Evolutionary conservation across 2,888 invertebrate genomes (phyloP), one percentile per base, ranked within the genome.

Genomic region (Thera britannica): DNA sequence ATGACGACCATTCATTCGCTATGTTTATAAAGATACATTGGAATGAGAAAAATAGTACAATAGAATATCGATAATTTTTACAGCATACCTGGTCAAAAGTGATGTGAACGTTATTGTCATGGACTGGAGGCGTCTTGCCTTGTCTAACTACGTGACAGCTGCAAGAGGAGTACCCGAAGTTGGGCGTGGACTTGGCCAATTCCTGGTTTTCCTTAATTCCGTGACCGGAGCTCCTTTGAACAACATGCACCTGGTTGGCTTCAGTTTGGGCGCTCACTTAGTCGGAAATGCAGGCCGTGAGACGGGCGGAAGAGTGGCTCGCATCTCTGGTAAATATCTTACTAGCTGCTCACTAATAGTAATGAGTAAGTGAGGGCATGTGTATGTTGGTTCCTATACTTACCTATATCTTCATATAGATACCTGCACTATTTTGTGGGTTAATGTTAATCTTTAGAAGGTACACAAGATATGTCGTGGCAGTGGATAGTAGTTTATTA

Each of bases 191-290:
- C 74, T 93, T 0, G 94, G 93, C 11, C 82, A 85, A 65, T 92
- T 94, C 77, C 70, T 94, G 1, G 73, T 75, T 7, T 92, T 90
- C 75, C 69, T 92, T 0, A 78, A 81, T 71, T 72, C 72, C 0
- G 78, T 76, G 0, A 85, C 88, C 61, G 88, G 90, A 0, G 81
- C 85, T 0, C 76, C 81, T 1, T 81, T 79, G 51, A 75, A 77
- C 46, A 73, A 75, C 41, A 86, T 94, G 77, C 94, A 94, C 65
- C 75, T 94, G n/a, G 77, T 92, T 8, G 94, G 94, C 12, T 91
- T 94, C 77, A 93, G 94, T 75, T 82, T 94, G 64, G 94, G 94
- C 1, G 89, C 92, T 58, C 94, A 94, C 71, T 66, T 94, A 0
- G 93, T 87, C 34, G 92, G 90, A 4, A 88, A 86, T 34, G 90